Evolutionary conservation across 2,797 vertebrate species (phyloP).

Genomic region (Zalophus californianus): DNA sequence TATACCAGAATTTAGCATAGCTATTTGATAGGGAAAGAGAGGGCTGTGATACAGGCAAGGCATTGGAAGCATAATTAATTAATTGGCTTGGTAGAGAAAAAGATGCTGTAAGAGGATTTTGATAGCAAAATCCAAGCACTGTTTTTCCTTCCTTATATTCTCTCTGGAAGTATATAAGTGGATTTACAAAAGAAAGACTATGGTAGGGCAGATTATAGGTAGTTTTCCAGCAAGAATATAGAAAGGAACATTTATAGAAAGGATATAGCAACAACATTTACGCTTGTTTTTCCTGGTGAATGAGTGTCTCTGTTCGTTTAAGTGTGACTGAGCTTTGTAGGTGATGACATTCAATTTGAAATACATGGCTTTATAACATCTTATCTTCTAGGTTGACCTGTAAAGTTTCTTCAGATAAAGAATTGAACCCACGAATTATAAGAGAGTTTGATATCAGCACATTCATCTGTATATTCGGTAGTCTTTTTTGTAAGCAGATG

Average conservation of each 20-base stretch:
- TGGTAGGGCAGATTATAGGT: neutral
- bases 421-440: neutral
- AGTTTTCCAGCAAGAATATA: neutral
- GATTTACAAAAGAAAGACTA: neutral
- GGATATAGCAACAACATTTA: neutral
- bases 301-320: neutral
- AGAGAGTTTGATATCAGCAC: neutral
- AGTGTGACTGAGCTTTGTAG: neutral
- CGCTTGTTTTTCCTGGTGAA: neutral
- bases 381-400: neutral
- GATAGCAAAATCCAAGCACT: neutral
- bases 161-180: neutral
- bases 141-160: neutral
- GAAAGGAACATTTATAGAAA: neutral
- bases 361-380: neutral
- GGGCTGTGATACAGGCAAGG: neutral
- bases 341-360: neutral
- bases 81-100: neutral
- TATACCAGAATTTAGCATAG: neutral
- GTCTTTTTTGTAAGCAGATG: neutral
- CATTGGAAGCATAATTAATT: neutral
- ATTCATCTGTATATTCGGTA: neutral
- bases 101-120: neutral
- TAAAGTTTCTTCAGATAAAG: neutral
- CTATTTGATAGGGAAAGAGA: neutral